Conservation (phyloP, 1,140 invertebrate species). For the Armadillidium nasatum region DNA sequence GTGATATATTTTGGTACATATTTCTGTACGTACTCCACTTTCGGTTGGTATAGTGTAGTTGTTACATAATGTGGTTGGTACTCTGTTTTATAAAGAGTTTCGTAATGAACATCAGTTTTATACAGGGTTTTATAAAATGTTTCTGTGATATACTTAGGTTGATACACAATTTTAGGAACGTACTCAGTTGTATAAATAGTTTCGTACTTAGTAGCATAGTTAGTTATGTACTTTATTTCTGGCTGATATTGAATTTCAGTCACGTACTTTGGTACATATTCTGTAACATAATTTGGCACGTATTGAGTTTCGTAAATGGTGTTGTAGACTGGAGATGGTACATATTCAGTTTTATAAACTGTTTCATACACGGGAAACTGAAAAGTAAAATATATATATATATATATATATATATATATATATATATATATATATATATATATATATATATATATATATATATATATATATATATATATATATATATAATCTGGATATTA, state of each 20-base stretch:
- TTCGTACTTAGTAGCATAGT: constrained; percentile 29
- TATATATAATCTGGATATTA: neutral
- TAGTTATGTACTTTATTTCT: constrained; percentile 28
- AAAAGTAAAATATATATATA: neutral
- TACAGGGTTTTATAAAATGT: constrained; percentile 24
- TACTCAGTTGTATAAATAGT: constrained; percentile 26
- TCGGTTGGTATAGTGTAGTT: constrained; percentile 22
- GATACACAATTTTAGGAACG: constrained; percentile 26
- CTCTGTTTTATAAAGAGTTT: constrained; percentile 26
- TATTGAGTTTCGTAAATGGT: constrained; percentile 34
- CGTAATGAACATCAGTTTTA: constrained; percentile 28
- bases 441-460: neutral
- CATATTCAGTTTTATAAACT: constrained; percentile 27
- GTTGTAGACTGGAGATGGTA: constrained; percentile 30
- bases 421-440: neutral
- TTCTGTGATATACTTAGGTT: constrained; percentile 25
- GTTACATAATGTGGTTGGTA: constrained; percentile 30
- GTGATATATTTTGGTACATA: constrained; percentile 19
- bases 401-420: neutral
- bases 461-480: neutral
- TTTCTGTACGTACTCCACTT: constrained; percentile 22
- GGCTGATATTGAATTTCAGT: constrained; percentile 23
- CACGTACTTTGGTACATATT: constrained; percentile 33
- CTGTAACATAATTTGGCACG: constrained; percentile 28
- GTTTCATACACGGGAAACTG: constrained; percentile 32